Evolutionary conservation across 23 tunicate genomes (phyloP), one percentile per base, ranked within the genome.

Genomic region (Aplidium turbinatum): DNA sequence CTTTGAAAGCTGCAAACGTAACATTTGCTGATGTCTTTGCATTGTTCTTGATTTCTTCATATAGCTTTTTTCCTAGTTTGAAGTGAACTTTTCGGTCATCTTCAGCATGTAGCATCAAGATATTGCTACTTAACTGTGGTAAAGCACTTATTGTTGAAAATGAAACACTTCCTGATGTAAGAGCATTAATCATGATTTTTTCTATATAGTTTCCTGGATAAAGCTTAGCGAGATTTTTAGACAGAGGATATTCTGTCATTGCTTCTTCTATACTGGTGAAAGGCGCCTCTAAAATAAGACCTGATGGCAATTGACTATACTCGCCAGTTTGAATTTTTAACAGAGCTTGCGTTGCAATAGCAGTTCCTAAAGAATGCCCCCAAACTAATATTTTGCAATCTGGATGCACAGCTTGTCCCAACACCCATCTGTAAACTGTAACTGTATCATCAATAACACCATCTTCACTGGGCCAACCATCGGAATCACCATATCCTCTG

Each of bases 401-500:
- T 7, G 39, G 55, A 6, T 60, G 35, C 0, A 36, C 21, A 26
- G 73, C 16, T 33, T 81, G 77, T 0, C 74, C 29, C 0, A 57
- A 58, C 2, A 79, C 66, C 91, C 91, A 91, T 30, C 78, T 69
- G 35, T 68, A 78, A 0, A 84, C 64, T 9, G 35, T 38, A 0
- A 83, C 13, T 0, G 82, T 70, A 60, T 91, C 97, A 28, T 78
- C 57, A 0, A 84, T 61, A 5, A 81, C 69, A 1, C 97, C 91
- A 1, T 72, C 48, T 68, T 91, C 90, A 22, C 78, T 26, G 3
- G 84, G 84, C 60, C 57, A 63, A 1, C 97, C 97, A 35, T 81
- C 58, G 18, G 97, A 91, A 53, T 91, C 97, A 38, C 97, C 97
- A 65, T 61, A 91, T 1, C 97, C 97, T 36, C 97, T 40, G 52